These are phyloP conservation scores for Plutella xylostella DNA, from an alignment of 2,888 invertebrate genomes.

Conservation along the genomic window DNA sequence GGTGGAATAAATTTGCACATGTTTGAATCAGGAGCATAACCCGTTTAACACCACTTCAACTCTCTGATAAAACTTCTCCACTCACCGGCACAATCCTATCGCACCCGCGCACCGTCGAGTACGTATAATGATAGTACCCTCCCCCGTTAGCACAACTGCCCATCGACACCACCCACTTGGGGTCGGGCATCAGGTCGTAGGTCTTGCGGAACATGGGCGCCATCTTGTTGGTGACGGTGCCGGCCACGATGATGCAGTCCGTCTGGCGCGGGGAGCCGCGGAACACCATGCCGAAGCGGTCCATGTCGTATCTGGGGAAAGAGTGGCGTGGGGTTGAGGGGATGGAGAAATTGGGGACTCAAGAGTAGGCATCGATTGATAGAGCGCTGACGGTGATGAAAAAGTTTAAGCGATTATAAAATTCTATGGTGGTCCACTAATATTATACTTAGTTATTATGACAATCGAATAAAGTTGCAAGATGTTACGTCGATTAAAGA, in stretches of 20 bases:
- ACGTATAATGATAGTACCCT: constrained; percentile 99
- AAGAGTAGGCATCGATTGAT: too few species aligned
- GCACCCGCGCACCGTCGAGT: constrained; percentile 84
- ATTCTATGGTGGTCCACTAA: neutral
- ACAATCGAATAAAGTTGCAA: neutral
- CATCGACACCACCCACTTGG: constrained; percentile 98
- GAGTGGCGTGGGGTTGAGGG: too few species aligned
- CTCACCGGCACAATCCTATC: constrained; percentile 54
- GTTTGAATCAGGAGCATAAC: too few species aligned
- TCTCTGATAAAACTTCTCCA: neutral
- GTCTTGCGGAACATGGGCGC: constrained; percentile 96
- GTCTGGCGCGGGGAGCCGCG: constrained; percentile 96
- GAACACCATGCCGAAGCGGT: constrained; percentile 96
- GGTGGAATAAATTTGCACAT: too few species aligned
- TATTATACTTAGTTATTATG: neutral
- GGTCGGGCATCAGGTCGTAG: constrained; percentile 97
- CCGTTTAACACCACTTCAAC: constrained; percentile 3
- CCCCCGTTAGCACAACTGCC: constrained; percentile 99
- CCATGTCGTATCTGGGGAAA: constrained; percentile 90
- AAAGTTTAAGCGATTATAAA: neutral
- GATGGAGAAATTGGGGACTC: too few species aligned
- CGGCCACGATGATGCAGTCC: constrained; percentile 98
- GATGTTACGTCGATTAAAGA: too few species aligned
- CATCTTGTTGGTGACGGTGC: constrained; percentile 99
- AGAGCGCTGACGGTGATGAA: too few species aligned